Base-by-base conservation (phyloP, 53 echinoderm and acorn worm genomes). In the Glandiceps talaboti region DNA sequence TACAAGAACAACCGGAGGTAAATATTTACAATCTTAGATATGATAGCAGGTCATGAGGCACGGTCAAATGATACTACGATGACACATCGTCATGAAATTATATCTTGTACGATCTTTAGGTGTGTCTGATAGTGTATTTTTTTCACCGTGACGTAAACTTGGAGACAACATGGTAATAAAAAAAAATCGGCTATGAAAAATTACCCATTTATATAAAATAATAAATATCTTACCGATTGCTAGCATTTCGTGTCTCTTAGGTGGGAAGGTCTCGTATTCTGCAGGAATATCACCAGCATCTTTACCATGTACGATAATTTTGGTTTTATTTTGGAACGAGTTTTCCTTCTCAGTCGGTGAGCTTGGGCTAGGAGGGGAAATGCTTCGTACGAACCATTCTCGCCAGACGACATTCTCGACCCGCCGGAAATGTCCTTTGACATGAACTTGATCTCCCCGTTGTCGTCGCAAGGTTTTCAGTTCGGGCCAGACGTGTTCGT, bases 221-320 rank as follows among this genome's bases (percentile, higher is more conserved):
- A n/a, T n/a, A n/a, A n/a, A n/a, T n/a, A n/a, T n/a, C n/a, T n/a
- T 76, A 88, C 88, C 88, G 27, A 85, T 79, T 25, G 85, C 88
- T 75, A 85, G 75, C 85, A 88, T 82, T 73, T 88, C 88, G 64
- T 88, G 82, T 1, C 74, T 77, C 27, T 75, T 73, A n/a, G 84
- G 74, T 0, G 79, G 84, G 25, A 29, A 74, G 73, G 84, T 84
- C 81, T 78, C 31, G 78, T 88, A 88, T 28, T 85, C 76, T 28
- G 73, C 81, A 30, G 73, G 78, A 30, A 75, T 73, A 30, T 1
- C 74, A 1, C 30, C 75, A 73, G 30, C 81, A 27, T 64, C 73
- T 28, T 30, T 30, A 0, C 32, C 82, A 30, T 45, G 6, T 45
- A 45, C 64, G 6, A 45, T 45, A 45, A 78, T 78, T 32, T 78